These are phyloP conservation scores for Thalassophryne amazonica DNA, from an alignment of 2,797 vertebrate species.

Conservation along the genomic window DNA sequence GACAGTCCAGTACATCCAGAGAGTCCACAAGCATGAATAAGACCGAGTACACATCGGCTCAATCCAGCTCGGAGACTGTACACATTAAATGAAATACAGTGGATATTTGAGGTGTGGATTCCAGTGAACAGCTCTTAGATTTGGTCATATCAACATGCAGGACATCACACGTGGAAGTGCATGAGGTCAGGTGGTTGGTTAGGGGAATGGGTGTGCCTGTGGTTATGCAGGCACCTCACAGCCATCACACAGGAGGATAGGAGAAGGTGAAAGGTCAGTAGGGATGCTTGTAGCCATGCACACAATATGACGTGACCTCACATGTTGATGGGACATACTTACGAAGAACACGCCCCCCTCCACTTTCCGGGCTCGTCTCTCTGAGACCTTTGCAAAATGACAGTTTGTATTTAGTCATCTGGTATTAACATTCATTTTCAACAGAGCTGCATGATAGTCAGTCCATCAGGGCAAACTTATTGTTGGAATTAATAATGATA, in stretches of 20 bases:
- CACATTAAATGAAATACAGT: too few species aligned
- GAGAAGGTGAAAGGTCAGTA: constrained; percentile 17
- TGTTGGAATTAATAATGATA: too few species aligned
- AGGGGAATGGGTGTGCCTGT: constrained; percentile 29
- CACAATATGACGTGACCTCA: constrained; percentile 24
- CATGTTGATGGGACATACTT: constrained; percentile 66
- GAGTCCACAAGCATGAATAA: too few species aligned
- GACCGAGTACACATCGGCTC: too few species aligned
- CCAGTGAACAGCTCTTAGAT: too few species aligned
- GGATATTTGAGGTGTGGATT: too few species aligned
- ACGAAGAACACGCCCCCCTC: constrained; percentile 83
- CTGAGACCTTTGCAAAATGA: constrained; percentile 78
- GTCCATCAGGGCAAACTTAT: too few species aligned
- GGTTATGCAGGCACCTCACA: constrained; percentile 57
- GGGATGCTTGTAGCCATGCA: constrained; percentile 13
- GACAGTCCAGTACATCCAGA: too few species aligned
- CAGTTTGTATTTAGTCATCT: constrained; percentile 57
- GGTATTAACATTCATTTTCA: background rate
- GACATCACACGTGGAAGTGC: constrained; percentile 9
- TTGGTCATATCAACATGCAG: background rate
- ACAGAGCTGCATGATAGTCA: too few species aligned
- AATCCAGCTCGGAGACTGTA: too few species aligned
- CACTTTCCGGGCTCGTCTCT: constrained; percentile 80
- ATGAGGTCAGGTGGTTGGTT: constrained; percentile 30
- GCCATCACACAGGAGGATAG: constrained; percentile 21